Percentiles rank a stretch among this genome's conserved stretches.
Conservation (phyloP, 2,797 vertebrate species). For the Ctenopoma kingsleyae region DNA sequence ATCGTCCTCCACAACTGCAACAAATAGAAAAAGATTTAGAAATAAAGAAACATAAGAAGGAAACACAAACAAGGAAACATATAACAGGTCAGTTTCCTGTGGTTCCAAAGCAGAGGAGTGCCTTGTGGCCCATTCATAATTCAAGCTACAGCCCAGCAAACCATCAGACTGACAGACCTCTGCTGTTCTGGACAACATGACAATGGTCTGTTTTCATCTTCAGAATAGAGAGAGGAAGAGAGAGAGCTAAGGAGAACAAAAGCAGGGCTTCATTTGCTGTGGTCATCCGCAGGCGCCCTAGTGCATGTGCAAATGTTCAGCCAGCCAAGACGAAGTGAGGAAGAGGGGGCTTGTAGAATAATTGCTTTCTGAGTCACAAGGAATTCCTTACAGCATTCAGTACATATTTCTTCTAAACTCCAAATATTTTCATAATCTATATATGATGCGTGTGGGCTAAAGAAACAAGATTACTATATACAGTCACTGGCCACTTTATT, state of each 20-base stretch:
- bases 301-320: slow-evolving; percentile 41
- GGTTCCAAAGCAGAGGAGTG: slow-evolving; percentile 11
- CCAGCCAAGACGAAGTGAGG: slow-evolving; percentile 38
- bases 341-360: slow-evolving; percentile 32
- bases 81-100: slow-evolving; percentile 8
- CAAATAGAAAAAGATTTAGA: slow-evolving; percentile 14
- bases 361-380: slow-evolving; percentile 53
- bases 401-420: slow-evolving; percentile 3
- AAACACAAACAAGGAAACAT: background rate
- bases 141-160: slow-evolving; percentile 11
- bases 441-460: too few relatives aligned
- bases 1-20: slow-evolving; percentile 94
- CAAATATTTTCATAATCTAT: slow-evolving; percentile 9
- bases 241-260: slow-evolving; percentile 67
- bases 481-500: too few relatives aligned
- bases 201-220: slow-evolving; percentile 80
- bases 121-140: slow-evolving; percentile 40
- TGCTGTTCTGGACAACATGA: slow-evolving; percentile 60
- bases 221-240: slow-evolving; percentile 41
- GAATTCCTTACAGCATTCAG: slow-evolving; percentile 18
- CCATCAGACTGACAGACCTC: slow-evolving; percentile 52
- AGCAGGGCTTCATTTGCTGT: slow-evolving; percentile 68
- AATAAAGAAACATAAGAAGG: too few relatives aligned
- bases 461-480: background rate
- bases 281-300: slow-evolving; percentile 34